phyloP scores from a whole-genome alignment of 2,797 vertebrate genomes.

The Dallia pectoralis region DNA sequence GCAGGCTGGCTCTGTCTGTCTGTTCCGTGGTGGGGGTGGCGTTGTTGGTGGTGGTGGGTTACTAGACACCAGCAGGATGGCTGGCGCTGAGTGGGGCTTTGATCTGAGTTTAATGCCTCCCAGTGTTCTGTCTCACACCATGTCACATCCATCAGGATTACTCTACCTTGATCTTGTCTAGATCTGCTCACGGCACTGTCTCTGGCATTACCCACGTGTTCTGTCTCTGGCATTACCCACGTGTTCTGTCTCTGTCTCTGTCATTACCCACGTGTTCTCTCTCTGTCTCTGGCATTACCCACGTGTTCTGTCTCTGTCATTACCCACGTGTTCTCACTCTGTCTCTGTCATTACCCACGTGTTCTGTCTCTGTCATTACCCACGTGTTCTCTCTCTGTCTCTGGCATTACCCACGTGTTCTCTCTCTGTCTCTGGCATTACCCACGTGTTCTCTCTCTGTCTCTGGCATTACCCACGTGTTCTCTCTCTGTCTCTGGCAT shows the following conservation, averaged over 20 bases:
- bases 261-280: slow-evolving; percentile 37
- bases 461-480: slow-evolving; percentile 39
- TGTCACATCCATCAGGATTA: slow-evolving; percentile 60
- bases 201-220: slow-evolving; percentile 37
- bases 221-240: no score
- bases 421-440: slow-evolving; percentile 42
- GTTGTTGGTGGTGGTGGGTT: slow-evolving; percentile 35
- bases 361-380: slow-evolving; percentile 54
- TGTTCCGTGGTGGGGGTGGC: slow-evolving; percentile 26
- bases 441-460: slow-evolving; percentile 14
- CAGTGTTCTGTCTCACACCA: slow-evolving; percentile 55
- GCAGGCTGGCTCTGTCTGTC: slow-evolving; percentile 38
- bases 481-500: slow-evolving; percentile 38
- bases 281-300: slow-evolving; percentile 22
- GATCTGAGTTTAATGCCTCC: slow-evolving; percentile 67
- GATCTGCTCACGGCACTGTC: slow-evolving; percentile 42
- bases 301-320: no score
- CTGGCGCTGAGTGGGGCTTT: slow-evolving; percentile 64
- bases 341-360: no score
- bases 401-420: slow-evolving; percentile 38
- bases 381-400: slow-evolving; percentile 14
- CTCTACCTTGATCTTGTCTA: slow-evolving; percentile 56
- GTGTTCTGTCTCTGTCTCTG: no score
- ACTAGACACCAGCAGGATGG: slow-evolving; percentile 54
- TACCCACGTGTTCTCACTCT: slow-evolving; percentile 25